Evolutionary conservation across 2,113 vertebrate species (phyloP).

Genomic region (Actenoides lindsayi): DNA sequence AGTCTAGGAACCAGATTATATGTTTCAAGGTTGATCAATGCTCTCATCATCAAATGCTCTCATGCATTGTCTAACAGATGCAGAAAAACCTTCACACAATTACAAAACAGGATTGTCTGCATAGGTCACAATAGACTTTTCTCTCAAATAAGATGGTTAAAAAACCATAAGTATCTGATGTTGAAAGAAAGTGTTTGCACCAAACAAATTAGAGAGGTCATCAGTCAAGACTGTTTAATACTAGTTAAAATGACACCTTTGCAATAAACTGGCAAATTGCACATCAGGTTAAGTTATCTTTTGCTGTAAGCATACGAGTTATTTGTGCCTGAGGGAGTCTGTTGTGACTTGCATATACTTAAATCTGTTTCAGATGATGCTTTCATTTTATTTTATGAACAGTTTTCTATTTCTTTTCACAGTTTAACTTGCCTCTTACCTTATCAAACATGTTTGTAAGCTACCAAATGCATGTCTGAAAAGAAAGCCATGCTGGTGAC

Average conservation of each 20-base stretch:
- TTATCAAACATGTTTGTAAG: not conserved
- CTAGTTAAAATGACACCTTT: conserved; percentile 57
- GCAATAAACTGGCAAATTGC: conserved; percentile 52
- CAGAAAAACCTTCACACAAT: conserved; percentile 43
- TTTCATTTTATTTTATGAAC: not conserved
- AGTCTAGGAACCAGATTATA: conserved; percentile 57
- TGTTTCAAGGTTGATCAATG: conserved; percentile 47
- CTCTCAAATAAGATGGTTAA: conserved; percentile 55
- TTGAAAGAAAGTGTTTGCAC: conserved; percentile 73
- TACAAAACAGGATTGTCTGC: conserved; percentile 64
- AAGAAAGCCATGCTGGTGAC: not conserved
- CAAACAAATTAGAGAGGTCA: conserved; percentile 69
- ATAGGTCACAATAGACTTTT: conserved; percentile 60
- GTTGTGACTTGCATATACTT: not conserved
- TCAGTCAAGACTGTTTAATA: conserved; percentile 75
- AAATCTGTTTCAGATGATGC: not conserved
- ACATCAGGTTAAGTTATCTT: conserved; percentile 61
- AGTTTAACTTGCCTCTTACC: not conserved
- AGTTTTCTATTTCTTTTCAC: not conserved
- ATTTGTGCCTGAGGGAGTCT: conserved; percentile 31
- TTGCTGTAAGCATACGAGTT: not conserved
- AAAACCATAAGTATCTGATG: conserved; percentile 49
- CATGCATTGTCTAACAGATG: not conserved
- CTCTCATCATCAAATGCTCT: conserved; percentile 56
- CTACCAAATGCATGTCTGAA: not conserved